phyloP scores from a whole-genome alignment of 2,113 vertebrate genomes.

The Stictonetta naevosa region DNA sequence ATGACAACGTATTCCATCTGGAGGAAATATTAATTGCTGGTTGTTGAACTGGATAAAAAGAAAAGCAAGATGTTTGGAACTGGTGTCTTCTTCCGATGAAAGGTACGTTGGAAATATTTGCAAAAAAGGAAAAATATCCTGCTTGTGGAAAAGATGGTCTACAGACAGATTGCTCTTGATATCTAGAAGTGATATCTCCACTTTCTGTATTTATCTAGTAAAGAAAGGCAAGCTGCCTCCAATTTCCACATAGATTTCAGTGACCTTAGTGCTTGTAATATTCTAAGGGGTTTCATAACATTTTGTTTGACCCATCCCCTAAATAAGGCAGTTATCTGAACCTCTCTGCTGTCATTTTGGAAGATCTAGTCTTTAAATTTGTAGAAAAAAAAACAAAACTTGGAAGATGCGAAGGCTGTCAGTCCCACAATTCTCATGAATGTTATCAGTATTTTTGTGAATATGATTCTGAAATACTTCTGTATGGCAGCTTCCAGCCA shows the following conservation, averaged over 20 bases:
- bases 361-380: neutral
- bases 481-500: neutral
- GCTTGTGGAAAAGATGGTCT: neutral
- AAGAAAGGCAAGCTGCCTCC: neutral
- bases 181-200: neutral
- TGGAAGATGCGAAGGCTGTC: neutral
- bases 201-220: neutral
- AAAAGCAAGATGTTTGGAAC: neutral
- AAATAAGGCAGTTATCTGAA: neutral
- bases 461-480: neutral
- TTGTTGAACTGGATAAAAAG: slow-evolving; percentile 9
- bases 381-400: neutral
- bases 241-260: neutral
- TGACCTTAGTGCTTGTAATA: neutral
- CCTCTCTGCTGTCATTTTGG: neutral
- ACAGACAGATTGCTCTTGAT: neutral
- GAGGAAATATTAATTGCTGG: neutral
- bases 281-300: neutral
- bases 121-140: neutral
- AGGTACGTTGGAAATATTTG: neutral
- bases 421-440: neutral
- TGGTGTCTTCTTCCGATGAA: neutral
- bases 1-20: neutral
- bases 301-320: neutral
- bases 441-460: accelerated